A percentile compares a stretch with the other conserved stretches of the same genome.
phyloP scores from a whole-genome alignment of 2,113 vertebrate species.

The Brachionichthys hirsutus region DNA sequence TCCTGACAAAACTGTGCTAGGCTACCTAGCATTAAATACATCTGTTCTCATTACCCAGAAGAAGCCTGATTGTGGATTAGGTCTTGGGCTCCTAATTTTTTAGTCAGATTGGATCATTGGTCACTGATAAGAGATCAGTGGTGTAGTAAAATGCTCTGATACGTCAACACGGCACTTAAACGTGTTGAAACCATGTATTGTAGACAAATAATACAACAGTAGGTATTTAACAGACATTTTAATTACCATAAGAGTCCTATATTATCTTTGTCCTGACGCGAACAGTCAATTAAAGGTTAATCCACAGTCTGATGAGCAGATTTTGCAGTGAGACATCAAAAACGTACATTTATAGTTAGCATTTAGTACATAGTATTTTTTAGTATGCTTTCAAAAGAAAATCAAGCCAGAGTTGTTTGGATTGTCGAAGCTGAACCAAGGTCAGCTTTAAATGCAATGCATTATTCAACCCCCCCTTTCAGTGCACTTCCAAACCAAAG shows the following conservation, averaged over 20 bases:
- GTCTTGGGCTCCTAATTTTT: background rate
- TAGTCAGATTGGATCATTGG: constrained; percentile 16
- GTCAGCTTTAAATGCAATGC: constrained; percentile 50
- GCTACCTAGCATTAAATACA: constrained; percentile 14
- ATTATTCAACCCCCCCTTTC: constrained; percentile 54
- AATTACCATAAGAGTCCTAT: background rate
- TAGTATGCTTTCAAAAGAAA: constrained; percentile 10
- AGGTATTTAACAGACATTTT: background rate
- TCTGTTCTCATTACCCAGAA: constrained; percentile 19
- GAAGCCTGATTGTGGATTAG: constrained; percentile 15
- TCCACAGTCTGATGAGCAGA: constrained; percentile 5
- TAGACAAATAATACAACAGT: background rate
- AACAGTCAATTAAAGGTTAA: constrained; percentile 7
- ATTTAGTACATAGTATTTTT: constrained; percentile 1
- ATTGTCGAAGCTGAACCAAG: constrained; percentile 41
- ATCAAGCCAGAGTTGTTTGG: constrained; percentile 29
- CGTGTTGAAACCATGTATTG: too few relatives aligned
- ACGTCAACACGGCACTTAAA: too few relatives aligned
- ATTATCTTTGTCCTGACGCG: constrained; percentile 1
- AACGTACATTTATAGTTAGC: constrained; percentile 15
- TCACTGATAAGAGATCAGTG: constrained; percentile 10
- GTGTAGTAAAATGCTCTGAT: too few relatives aligned
- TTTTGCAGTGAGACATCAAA: constrained; percentile 1
- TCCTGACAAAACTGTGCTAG: constrained; percentile 10
- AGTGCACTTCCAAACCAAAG: constrained; percentile 53